phyloP scores from a whole-genome alignment of 53 echinoderm and acorn worm genomes.

The Henricia sp. region DNA sequence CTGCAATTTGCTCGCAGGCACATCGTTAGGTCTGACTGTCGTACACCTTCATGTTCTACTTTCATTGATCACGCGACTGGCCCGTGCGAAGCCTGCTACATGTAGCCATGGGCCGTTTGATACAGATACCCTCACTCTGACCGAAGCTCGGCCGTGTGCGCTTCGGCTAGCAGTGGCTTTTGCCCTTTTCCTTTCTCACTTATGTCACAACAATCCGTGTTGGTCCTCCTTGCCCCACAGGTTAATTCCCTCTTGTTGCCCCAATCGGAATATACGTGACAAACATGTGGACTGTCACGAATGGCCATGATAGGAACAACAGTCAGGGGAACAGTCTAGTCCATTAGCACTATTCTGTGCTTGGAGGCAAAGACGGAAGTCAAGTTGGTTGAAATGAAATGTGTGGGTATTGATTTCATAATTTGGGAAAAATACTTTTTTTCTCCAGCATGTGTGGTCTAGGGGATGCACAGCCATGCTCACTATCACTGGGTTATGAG shows the following conservation, averaged over 20 bases:
- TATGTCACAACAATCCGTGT: not conserved
- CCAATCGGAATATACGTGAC: not conserved
- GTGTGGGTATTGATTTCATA: slow-evolving; percentile 10
- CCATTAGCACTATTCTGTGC: slow-evolving; percentile 38
- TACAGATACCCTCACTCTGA: not conserved
- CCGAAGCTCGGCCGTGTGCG: too few relatives aligned
- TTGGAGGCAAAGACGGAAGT: not conserved
- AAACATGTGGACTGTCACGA: slow-evolving; percentile 15
- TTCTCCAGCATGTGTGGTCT: too few relatives aligned
- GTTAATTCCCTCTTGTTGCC: slow-evolving; percentile 4
- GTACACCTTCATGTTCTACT: not conserved
- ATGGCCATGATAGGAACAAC: slow-evolving; percentile 17
- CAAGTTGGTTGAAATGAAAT: slow-evolving; percentile 7
- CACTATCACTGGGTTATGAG: too few relatives aligned
- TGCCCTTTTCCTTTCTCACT: too few relatives aligned
- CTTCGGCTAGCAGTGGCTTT: too few relatives aligned
- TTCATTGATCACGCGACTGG: not conserved
- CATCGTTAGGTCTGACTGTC: slow-evolving; percentile 9
- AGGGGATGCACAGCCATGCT: too few relatives aligned
- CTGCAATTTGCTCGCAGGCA: not conserved
- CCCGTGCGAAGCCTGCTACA: slow-evolving; percentile 18
- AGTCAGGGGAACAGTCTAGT: slow-evolving; percentile 27
- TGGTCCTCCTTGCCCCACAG: not conserved
- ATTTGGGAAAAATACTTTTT: not conserved
- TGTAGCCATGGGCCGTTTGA: not conserved